Percentiles rank a stretch among this genome's conserved stretches.
Evolutionary conservation across 2,797 vertebrate species (phyloP).

Genomic region (Megaceryle alcyon): DNA sequence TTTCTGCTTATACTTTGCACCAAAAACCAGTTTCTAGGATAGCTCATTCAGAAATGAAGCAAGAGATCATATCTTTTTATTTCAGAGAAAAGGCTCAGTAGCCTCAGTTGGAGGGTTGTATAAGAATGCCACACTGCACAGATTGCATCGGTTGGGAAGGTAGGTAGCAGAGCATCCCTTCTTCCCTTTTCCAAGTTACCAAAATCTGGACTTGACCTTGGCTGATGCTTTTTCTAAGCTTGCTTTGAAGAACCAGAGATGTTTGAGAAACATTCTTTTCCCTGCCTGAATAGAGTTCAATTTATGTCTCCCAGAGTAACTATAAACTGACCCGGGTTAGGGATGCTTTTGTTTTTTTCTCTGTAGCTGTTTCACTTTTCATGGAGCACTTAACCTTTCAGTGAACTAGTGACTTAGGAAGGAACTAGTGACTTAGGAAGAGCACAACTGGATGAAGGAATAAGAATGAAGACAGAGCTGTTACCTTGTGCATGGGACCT

Average conservation of each 20-base stretch:
- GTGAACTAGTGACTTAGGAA: not conserved
- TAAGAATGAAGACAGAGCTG: not conserved
- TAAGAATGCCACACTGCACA: not conserved
- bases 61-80: not conserved
- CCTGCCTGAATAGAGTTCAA: not conserved
- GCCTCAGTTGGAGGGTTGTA: fast-evolving
- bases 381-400: not conserved
- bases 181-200: not conserved
- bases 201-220: not conserved
- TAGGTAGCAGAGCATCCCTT: not conserved
- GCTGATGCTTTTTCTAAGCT: not conserved
- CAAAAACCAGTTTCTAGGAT: not conserved
- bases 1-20: not conserved
- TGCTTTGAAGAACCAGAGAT: not conserved
- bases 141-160: not conserved
- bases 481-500: not conserved
- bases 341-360: not conserved
- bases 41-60: not conserved
- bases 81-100: not conserved
- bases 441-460: not conserved
- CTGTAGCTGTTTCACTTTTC: not conserved
- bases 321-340: not conserved
- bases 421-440: not conserved
- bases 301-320: not conserved
- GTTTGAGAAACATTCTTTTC: not conserved